phyloP scores from a whole-genome alignment of 1,140 invertebrate species.

The Drosophila nikananu region DNA sequence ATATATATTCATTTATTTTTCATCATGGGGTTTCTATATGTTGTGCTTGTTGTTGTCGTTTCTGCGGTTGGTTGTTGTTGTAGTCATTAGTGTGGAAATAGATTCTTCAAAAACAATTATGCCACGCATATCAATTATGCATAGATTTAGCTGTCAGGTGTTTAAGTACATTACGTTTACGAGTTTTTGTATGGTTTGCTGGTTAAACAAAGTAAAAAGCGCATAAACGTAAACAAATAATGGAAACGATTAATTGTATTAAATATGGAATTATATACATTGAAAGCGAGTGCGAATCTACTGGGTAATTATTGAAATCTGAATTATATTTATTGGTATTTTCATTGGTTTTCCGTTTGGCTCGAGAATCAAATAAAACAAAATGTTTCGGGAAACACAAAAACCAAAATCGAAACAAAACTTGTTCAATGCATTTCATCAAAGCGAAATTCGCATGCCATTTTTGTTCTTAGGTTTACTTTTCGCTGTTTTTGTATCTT shows the following conservation, averaged over 20 bases:
- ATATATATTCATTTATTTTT: slow-evolving; percentile 33
- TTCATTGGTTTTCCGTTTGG: slow-evolving; percentile 35
- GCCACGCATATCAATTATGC: slow-evolving; percentile 33
- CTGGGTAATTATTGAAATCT: slow-evolving; percentile 51
- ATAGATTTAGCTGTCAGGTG: slow-evolving; percentile 32
- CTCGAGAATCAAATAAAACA: slow-evolving; percentile 42
- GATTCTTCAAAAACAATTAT: slow-evolving; percentile 41
- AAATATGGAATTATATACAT: slow-evolving; percentile 48
- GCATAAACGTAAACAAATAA: slow-evolving; percentile 27
- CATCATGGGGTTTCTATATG: slow-evolving; percentile 48
- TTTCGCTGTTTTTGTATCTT: slow-evolving; percentile 51
- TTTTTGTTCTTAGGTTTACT: slow-evolving; percentile 62
- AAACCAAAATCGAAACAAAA: slow-evolving; percentile 59
- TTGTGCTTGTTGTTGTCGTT: slow-evolving; percentile 40
- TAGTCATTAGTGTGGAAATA: slow-evolving; percentile 42
- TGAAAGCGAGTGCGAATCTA: slow-evolving; percentile 78
- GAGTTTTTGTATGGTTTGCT: slow-evolving; percentile 34
- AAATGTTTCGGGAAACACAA: slow-evolving; percentile 49
- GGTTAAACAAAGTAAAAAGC: slow-evolving; percentile 16
- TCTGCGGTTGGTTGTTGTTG: slow-evolving; percentile 37
- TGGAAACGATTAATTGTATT: slow-evolving; percentile 27
- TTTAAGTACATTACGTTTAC: slow-evolving; percentile 29
- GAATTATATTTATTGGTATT: slow-evolving; percentile 52
- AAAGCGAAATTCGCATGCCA: slow-evolving; percentile 82
- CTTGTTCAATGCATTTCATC: slow-evolving; percentile 60